Base-by-base conservation (phyloP, 2,888 invertebrate genomes). In the Papilio gigon region DNA sequence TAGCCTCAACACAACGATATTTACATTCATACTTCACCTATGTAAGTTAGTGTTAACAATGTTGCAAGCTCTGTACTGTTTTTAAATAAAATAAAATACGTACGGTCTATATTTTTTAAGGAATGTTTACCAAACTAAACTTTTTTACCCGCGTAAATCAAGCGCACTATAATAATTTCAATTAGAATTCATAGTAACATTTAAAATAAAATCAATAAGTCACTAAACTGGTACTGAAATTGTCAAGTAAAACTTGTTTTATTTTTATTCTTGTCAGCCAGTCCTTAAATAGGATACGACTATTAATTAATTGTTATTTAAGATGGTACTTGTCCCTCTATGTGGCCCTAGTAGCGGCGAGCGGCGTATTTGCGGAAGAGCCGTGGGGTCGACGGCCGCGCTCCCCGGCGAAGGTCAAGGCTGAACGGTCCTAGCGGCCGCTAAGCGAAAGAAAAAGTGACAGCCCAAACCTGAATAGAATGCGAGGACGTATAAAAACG, bases 401-500 rank as follows among this genome's bases (percentile, higher is more conserved):
- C 84, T 84, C 88, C 87, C 84, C 77, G 81, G 80, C 86, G 88
- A 90, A 90, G 92, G 90, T 91, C 92, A 92, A 92, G 90, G 90
- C 87, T 87, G 83, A 72, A 80, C 80, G 80, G 33, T 71, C 70
- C 77, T 76, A 78, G 76, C 67, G 72, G 71, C 62, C 66, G 66
- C 66, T 64, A 88, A 88, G 88, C 86, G 91, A 92, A 91, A 91
- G 86, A 91, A 92, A 92, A 92, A 92, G 92, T 92, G 90, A 90
- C 89, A 85, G 85, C 84, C 89, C 86, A 87, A 90, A 90, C 90
- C 88, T 87, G 89, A 90, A 89, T 88, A 89, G 88, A 87, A 86
- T 84, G 83, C 78, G 78, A 76, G 90, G 90, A 89, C 91, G 87
- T 83, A 87, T 89, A 91, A 91, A 92, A 92, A 90, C 88, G 92